Conservation (phyloP, 2,888 invertebrate genomes). For the Cantharis lateralis region DNA sequence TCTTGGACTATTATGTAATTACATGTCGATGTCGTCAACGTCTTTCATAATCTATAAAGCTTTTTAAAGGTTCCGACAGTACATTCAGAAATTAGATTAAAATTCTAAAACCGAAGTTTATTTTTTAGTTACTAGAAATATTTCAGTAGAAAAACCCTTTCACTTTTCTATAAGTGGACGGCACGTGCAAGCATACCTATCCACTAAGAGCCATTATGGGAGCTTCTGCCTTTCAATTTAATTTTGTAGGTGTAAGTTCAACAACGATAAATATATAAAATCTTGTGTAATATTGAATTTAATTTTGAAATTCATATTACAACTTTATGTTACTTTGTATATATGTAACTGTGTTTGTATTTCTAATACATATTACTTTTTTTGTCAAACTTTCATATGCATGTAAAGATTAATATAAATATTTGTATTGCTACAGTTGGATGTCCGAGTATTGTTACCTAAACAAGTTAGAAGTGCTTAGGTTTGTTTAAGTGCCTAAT, state of each 20-base stretch:
- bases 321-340: neutral
- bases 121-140: neutral
- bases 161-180: neutral
- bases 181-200: neutral
- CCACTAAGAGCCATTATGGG: neutral
- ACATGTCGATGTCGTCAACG: too few species aligned
- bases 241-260: neutral
- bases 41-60: too few species aligned
- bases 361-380: too few species aligned
- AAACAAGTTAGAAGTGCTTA: neutral
- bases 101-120: neutral
- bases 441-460: neutral
- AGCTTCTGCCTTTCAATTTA: neutral
- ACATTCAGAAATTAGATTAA: too few species aligned
- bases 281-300: neutral
- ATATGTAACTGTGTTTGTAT: neutral
- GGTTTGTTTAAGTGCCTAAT: neutral
- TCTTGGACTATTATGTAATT: too few species aligned
- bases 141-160: neutral
- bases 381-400: too few species aligned
- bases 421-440: neutral
- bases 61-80: too few species aligned
- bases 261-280: neutral
- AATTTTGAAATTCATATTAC: neutral
- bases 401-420: too few species aligned